These are phyloP conservation scores for Ataeniobius toweri DNA, from an alignment of 2,797 vertebrate species.

Conservation along the genomic window DNA sequence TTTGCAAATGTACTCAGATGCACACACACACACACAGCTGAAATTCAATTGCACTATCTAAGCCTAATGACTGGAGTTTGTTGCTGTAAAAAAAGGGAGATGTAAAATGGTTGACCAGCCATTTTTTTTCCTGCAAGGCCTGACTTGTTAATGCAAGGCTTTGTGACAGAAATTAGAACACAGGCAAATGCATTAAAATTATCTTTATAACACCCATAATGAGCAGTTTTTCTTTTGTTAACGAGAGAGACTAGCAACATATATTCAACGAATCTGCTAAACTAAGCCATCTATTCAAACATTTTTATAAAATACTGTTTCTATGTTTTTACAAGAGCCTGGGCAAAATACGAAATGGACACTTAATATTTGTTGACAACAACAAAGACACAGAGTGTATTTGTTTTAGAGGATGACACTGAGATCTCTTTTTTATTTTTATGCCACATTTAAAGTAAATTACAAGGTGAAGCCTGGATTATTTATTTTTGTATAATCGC, in stretches of 20 bases:
- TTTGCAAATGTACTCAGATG: constrained; percentile 36
- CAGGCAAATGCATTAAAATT: not conserved
- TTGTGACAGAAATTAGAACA: constrained; percentile 6
- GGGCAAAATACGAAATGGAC: not conserved
- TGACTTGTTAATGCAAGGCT: constrained; percentile 38
- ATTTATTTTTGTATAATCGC: not conserved
- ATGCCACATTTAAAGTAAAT: not conserved
- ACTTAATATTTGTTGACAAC: not conserved
- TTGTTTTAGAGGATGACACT: not conserved
- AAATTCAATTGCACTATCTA: constrained; percentile 36
- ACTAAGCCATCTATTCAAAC: not conserved
- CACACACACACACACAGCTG: constrained; percentile 2
- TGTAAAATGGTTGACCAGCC: constrained; percentile 57
- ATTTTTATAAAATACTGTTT: not conserved
- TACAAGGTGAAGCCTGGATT: not conserved
- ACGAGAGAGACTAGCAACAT: not conserved
- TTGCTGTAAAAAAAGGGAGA: constrained; percentile 34
- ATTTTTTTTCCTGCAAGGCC: constrained; percentile 47
- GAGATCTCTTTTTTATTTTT: not conserved
- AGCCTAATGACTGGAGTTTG: constrained; percentile 63
- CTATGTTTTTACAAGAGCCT: not conserved
- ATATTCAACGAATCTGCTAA: not conserved
- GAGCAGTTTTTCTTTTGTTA: not conserved
- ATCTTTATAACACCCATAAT: not conserved
- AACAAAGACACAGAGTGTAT: not conserved